Evolutionary conservation across 2,113 vertebrate species (phyloP), one percentile per base, ranked within the genome.

Genomic region (Hippocampus abdominalis): DNA sequence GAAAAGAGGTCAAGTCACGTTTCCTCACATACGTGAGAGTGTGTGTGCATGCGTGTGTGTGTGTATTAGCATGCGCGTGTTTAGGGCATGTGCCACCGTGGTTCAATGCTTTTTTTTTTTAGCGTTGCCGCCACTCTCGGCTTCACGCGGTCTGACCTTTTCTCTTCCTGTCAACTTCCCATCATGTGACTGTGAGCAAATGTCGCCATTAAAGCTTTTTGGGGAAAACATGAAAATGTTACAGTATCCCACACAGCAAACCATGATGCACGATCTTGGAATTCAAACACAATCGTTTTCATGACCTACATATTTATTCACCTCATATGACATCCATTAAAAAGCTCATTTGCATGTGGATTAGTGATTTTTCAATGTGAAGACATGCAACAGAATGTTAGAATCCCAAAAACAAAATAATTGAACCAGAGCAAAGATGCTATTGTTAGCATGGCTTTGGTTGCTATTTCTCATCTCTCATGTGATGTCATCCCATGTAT

Each of bases 1-100:
- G 68, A 78, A 62, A 76, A 21, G 32, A 73, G 80, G 78, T 83
- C 80, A 78, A 71, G 70, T 75, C 77, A 75, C 80, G 81, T 79
- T 80, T 71, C 84, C 64, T 72, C 73, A 67, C 49, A 72, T 77
- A 75, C n/a, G 74, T 84, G 75, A 68, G 76, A 83, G 61, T 23
- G 67, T 25, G 40, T 51, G 60, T n/a, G 61, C 10, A 60, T n/a
- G 57, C 40, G 64, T 64, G 64, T 67, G 61, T 12, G 66, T 56
- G 36, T 39, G 71, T 2, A 21, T 62, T 40, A 11, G 16, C 57
- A 20, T 78, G 66, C 69, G 39, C 49, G 32, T 67, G 56, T 70
- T 57, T 67, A 64, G 74, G 54, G 59, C 69, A 36, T 70, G 40
- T 76, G 29, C 49, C 66, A 68, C 48, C 6, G 32, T 23, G 66